Evolutionary conservation across 2,797 vertebrate genomes (phyloP).

Genomic region (Galagoides demidoff): DNA sequence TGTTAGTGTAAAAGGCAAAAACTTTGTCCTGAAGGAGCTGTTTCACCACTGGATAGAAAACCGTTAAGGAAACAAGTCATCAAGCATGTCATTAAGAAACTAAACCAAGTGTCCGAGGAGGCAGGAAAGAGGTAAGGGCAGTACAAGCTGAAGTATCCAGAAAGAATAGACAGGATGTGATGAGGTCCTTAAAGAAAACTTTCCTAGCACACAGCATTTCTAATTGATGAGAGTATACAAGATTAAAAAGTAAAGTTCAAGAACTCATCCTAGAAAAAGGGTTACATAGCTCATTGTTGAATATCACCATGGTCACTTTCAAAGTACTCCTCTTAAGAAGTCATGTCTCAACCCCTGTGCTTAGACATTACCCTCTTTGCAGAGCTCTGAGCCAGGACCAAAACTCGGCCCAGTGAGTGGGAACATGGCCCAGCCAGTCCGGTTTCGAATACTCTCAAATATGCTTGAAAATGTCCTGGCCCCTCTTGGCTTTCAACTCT

Average conservation of each 20-base stretch:
- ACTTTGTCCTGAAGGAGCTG: not conserved
- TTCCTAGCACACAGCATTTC: not conserved
- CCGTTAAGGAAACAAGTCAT: not conserved
- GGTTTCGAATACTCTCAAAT: not conserved
- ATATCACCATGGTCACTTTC: no score
- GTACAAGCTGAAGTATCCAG: not conserved
- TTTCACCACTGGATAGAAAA: not conserved
- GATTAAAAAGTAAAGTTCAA: no score
- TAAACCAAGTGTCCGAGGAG: not conserved
- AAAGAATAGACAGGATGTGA: not conserved
- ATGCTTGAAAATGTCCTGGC: not conserved
- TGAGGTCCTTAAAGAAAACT: not conserved
- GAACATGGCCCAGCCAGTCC: not conserved
- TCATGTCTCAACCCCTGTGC: no score
- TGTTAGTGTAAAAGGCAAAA: not conserved
- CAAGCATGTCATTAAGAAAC: not conserved
- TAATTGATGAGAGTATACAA: not conserved
- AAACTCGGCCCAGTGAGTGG: not conserved
- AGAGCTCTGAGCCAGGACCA: not conserved
- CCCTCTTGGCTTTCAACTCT: not conserved
- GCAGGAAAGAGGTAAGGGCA: not conserved
- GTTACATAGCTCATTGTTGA: no score
- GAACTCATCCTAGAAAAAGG: no score
- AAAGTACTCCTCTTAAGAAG: no score
- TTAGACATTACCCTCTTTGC: not conserved